Conservation (phyloP, 1,140 invertebrate species). For the Solen grandis region DNA sequence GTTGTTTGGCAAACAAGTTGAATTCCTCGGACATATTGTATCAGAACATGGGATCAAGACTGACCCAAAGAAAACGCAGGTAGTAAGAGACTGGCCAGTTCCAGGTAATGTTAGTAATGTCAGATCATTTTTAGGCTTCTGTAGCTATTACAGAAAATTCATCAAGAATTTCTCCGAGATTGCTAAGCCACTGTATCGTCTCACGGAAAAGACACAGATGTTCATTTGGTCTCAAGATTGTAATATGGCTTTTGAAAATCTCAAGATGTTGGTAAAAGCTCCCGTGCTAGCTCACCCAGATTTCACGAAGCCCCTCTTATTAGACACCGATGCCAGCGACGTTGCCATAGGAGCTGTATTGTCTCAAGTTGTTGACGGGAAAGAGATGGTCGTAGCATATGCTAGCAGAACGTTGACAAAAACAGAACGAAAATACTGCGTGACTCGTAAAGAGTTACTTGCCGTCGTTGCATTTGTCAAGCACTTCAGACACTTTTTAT, state of each 20-base stretch:
- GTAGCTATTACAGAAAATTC: too few species aligned
- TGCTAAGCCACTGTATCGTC: slow-evolving; percentile 8
- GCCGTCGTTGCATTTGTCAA: slow-evolving; percentile 49
- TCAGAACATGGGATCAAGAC: slow-evolving; percentile 59
- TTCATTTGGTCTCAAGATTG: slow-evolving; percentile 20
- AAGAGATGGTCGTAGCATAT: too few species aligned
- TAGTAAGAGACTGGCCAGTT: too few species aligned
- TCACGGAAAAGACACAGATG: slow-evolving; percentile 10
- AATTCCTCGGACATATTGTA: too few species aligned
- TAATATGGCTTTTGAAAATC: too few species aligned
- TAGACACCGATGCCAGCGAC: too few species aligned
- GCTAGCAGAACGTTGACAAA: slow-evolving; percentile 34
- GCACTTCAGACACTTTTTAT: slow-evolving; percentile 56
- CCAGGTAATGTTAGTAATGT: slow-evolving; percentile 63
- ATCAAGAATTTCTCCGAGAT: too few species aligned
- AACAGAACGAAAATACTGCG: too few species aligned
- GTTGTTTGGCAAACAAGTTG: slow-evolving; percentile 77
- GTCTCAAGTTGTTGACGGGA: too few species aligned
- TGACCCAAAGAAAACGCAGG: slow-evolving; percentile 64
- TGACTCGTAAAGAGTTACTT: slow-evolving; percentile 41
- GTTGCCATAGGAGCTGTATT: too few species aligned
- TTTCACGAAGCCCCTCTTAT: slow-evolving; percentile 71
- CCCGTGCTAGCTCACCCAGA: slow-evolving; percentile 66
- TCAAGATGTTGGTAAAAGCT: slow-evolving; percentile 22
- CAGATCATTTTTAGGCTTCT: slow-evolving; percentile 64